Conservation (phyloP, 2,797 vertebrate species). For the Pseudomugil gertrudae region DNA sequence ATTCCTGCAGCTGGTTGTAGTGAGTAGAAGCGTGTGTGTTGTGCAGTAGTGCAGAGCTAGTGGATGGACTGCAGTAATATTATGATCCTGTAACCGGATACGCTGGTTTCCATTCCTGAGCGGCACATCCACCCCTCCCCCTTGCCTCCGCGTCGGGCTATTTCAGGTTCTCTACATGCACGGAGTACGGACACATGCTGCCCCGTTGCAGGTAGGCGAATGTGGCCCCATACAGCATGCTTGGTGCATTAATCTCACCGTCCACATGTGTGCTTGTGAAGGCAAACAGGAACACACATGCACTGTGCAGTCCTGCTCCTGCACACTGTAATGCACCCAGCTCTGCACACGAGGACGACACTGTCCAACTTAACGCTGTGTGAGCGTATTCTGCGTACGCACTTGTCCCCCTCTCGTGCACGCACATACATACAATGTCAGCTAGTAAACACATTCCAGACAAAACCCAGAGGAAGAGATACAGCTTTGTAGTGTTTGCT, state of each 20-base stretch:
- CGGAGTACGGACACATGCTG: slow-evolving; percentile 53
- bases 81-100: slow-evolving; percentile 95
- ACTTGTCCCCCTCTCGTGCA: not conserved
- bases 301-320: slow-evolving; percentile 25
- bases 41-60: slow-evolving; percentile 62
- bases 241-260: not conserved
- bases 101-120: slow-evolving; percentile 89
- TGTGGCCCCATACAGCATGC: not conserved
- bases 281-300: not conserved
- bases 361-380: slow-evolving; percentile 27
- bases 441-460: slow-evolving; percentile 77
- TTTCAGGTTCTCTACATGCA: slow-evolving; percentile 84
- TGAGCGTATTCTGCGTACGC: slow-evolving; percentile 10
- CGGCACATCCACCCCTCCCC: slow-evolving; percentile 82
- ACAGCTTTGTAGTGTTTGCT: slow-evolving; percentile 41
- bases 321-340: slow-evolving; percentile 44
- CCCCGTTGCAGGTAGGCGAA: slow-evolving; percentile 53
- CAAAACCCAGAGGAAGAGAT: slow-evolving; percentile 65
- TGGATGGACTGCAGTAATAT: slow-evolving; percentile 84
- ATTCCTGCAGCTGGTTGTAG: slow-evolving; percentile 35
- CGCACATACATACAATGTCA: slow-evolving; percentile 43
- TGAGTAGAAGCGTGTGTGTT: slow-evolving; percentile 20
- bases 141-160: slow-evolving; percentile 82
- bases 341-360: slow-evolving; percentile 51
- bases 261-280: not conserved